Conservation (phyloP, 2,888 invertebrate species). For the Hedychridium roseum region DNA sequence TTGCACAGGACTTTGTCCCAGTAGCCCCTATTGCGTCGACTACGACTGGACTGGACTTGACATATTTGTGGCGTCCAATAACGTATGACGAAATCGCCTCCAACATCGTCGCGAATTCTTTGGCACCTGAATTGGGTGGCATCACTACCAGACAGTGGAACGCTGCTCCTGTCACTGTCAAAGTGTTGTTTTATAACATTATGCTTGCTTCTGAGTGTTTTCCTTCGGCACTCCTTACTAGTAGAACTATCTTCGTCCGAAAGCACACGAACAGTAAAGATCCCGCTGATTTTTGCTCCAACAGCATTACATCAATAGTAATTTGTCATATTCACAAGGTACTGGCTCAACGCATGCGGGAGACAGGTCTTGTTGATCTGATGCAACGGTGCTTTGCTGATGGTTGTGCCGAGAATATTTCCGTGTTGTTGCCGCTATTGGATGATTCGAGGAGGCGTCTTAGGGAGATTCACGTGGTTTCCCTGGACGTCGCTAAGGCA, state of each 20-base stretch:
- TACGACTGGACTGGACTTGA: conserved; percentile 6
- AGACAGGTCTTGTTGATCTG: conserved; percentile 17
- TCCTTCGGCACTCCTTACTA: conserved; percentile 39
- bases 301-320: conserved; percentile 19
- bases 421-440: conserved; percentile 22
- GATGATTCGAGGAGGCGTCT: conserved; percentile 31
- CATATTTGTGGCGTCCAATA: conserved; percentile 15
- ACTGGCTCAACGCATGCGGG: conserved; percentile 15
- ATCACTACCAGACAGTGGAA: conserved; percentile 28
- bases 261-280: conserved; percentile 1
- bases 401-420: conserved; percentile 35
- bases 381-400: conserved; percentile 35
- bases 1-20: background rate
- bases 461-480: conserved; percentile 54
- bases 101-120: conserved; percentile 9
- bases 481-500: conserved; percentile 62
- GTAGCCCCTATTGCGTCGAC: no score
- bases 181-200: conserved; percentile 11
- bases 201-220: conserved; percentile 8
- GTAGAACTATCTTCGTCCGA: conserved; percentile 22
- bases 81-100: conserved; percentile 22
- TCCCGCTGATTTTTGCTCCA: no score
- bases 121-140: conserved; percentile 39
- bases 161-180: conserved; percentile 12
- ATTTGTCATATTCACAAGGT: conserved; percentile 31